Conservation (phyloP, 2,888 invertebrate genomes). For the Phyllotreta cruciferae region DNA sequence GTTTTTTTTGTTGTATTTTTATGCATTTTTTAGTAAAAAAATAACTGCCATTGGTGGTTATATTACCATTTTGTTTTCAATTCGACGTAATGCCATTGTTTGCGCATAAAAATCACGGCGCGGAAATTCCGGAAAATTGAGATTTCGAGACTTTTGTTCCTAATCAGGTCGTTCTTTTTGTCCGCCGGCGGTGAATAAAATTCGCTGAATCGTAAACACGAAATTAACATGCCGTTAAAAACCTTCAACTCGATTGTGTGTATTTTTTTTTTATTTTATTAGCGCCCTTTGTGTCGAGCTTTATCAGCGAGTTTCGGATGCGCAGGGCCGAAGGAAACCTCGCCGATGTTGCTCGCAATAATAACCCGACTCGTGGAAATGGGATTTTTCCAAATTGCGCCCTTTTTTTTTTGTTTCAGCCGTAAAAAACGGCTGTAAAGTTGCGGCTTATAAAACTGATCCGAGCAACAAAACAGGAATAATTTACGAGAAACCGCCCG, state of each 20-base stretch:
- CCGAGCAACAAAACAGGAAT: not conserved
- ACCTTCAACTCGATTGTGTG: not conserved
- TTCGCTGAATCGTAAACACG: not conserved
- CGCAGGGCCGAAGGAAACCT: not conserved
- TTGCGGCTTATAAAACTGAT: constrained; percentile 13
- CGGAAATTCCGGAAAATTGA: too few relatives aligned
- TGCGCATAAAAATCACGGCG: too few relatives aligned
- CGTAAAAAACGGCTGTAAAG: constrained; percentile 11
- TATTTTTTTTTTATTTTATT: constrained; percentile 13
- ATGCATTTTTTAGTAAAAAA: too few relatives aligned
- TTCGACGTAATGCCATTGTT: too few relatives aligned
- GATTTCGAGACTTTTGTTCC: too few relatives aligned
- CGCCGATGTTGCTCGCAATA: constrained; percentile 4
- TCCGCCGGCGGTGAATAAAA: too few relatives aligned
- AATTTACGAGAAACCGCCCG: constrained; percentile 2
- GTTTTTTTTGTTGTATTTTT: too few relatives aligned
- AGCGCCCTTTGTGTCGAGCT: not conserved
- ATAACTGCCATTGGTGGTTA: too few relatives aligned
- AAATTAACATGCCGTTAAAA: constrained; percentile 5
- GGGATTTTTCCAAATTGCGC: constrained; percentile 12
- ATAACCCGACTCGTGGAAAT: constrained; percentile 6
- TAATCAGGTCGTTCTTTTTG: too few relatives aligned
- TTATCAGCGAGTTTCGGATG: constrained; percentile 7
- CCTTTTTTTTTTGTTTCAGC: constrained; percentile 7
- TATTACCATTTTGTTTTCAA: too few relatives aligned